Conservation (phyloP, 2,113 vertebrate genomes). For the Neodontobutis hainanensis region DNA sequence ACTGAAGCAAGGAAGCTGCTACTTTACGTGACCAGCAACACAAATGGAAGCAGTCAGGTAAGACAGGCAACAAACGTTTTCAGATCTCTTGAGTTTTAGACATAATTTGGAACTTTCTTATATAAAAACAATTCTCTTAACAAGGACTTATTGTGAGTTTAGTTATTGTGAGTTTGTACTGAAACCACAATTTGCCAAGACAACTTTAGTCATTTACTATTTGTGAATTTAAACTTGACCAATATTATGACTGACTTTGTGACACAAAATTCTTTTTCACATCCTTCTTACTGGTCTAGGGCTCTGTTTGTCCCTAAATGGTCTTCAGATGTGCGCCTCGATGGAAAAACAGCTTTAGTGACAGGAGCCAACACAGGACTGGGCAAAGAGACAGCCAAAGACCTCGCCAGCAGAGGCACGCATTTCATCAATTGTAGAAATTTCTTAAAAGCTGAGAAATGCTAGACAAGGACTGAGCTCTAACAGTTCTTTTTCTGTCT, state of each 20-base stretch:
- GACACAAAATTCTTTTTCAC: not conserved
- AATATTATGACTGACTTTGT: not conserved
- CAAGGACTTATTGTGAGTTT: not conserved
- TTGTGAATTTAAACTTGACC: not conserved
- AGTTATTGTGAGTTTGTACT: not conserved
- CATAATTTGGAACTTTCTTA: not conserved
- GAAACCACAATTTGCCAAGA: not conserved
- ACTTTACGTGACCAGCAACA: conserved; percentile 5
- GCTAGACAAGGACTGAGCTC: not conserved
- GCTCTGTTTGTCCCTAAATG: conserved; percentile 63
- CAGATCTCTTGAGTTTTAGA: not conserved
- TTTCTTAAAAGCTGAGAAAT: not conserved
- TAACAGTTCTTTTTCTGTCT: not conserved
- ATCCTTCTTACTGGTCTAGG: conserved; percentile 38
- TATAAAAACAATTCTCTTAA: not conserved
- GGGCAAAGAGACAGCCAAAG: conserved; percentile 78
- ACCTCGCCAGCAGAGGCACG: conserved; percentile 76
- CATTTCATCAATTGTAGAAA: conserved; percentile 2
- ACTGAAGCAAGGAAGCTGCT: not conserved
- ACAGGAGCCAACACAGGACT: conserved; percentile 78
- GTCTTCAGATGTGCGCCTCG: conserved; percentile 70
- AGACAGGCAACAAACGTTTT: conserved; percentile 1
- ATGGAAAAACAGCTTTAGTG: conserved; percentile 78
- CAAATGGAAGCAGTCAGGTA: conserved; percentile 69
- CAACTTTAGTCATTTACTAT: not conserved